Percentiles rank a stretch among this genome's conserved stretches.
These are phyloP conservation scores for Ailuropoda melanoleuca DNA, from an alignment of 2,113 vertebrate genomes.

Conservation along the genomic window DNA sequence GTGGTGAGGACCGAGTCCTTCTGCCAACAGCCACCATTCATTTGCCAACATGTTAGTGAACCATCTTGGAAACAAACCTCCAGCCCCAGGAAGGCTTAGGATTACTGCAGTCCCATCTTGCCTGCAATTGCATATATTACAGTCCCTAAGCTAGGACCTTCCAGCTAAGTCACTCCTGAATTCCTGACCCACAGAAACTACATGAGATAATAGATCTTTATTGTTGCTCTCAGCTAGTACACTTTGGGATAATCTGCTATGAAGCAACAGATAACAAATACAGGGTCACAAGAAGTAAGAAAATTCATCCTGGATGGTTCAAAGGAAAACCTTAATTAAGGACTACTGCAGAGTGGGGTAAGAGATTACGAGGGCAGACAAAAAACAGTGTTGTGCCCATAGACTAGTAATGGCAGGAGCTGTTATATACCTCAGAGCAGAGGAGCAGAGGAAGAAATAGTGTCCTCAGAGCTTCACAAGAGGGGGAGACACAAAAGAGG, in stretches of 20 bases:
- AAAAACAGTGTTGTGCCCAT: neutral
- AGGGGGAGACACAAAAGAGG: neutral
- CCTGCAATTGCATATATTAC: neutral
- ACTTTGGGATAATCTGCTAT: neutral
- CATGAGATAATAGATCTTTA: neutral
- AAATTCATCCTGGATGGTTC: neutral
- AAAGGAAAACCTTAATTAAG: constrained; percentile 33
- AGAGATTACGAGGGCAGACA: neutral
- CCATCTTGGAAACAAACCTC: neutral
- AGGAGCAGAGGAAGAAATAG: neutral
- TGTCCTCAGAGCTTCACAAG: neutral
- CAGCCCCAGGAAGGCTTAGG: neutral
- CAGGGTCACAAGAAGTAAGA: neutral
- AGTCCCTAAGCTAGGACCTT: neutral
- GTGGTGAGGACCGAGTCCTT: neutral
- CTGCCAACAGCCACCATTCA: neutral
- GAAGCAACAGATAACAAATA: neutral
- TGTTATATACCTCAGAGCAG: neutral
- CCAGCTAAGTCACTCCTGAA: constrained; percentile 33
- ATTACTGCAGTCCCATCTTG: neutral
- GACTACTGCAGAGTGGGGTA: neutral
- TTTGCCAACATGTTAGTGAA: neutral
- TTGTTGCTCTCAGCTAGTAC: neutral
- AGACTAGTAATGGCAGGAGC: neutral
- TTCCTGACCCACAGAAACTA: neutral